A percentile compares a stretch with the other conserved stretches of the same genome.
These are phyloP conservation scores for Drosophila ochracea DNA, from an alignment of 2,888 invertebrate genomes.

Conservation along the genomic window DNA sequence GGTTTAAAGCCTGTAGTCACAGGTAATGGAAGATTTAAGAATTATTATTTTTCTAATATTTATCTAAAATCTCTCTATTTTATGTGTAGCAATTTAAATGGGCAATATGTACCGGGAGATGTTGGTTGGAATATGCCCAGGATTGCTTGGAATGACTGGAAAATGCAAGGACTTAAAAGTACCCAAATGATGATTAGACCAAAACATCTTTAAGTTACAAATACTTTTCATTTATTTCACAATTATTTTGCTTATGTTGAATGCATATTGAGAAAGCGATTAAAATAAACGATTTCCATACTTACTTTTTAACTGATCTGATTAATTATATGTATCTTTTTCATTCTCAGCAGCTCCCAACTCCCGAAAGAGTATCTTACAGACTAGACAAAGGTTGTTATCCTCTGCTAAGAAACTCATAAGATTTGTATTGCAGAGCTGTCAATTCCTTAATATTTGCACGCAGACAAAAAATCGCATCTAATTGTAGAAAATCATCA, in stretches of 20 bases:
- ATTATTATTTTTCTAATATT: background rate
- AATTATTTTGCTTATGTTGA: background rate
- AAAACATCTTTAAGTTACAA: background rate
- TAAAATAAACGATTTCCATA: too few species aligned
- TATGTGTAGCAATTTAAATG: background rate
- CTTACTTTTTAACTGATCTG: too few species aligned
- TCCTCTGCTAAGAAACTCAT: too few species aligned
- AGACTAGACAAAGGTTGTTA: too few species aligned
- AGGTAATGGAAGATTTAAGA: background rate
- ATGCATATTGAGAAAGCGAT: background rate
- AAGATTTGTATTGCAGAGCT: too few species aligned
- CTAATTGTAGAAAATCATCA: background rate
- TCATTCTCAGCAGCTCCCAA: background rate
- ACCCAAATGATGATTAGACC: background rate
- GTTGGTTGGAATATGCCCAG: fast-evolving
- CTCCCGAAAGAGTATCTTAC: background rate
- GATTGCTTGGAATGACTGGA: background rate
- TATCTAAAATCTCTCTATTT: background rate
- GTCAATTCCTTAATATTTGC: background rate
- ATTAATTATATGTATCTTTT: too few species aligned
- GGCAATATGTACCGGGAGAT: background rate
- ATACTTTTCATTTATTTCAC: background rate
- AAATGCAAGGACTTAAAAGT: fast-evolving
- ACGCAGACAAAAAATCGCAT: background rate
- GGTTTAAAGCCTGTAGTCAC: fast-evolving